phyloP scores from a whole-genome alignment of 2,113 vertebrate species.

The Chamaea fasciata region DNA sequence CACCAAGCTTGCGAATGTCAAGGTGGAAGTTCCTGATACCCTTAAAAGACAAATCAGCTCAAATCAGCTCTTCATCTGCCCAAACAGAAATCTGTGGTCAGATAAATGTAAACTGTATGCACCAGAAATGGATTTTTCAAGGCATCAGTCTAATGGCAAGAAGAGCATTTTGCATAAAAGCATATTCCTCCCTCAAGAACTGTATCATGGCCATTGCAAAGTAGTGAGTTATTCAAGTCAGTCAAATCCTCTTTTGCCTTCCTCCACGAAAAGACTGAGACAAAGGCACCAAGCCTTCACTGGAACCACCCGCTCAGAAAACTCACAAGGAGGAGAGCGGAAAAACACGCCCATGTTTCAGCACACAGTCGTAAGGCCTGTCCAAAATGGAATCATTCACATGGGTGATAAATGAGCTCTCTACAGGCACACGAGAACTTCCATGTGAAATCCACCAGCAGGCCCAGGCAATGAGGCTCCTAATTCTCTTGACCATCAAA shows the following conservation, averaged over 20 bases:
- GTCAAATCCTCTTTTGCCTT: not conserved
- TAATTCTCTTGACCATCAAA: not conserved
- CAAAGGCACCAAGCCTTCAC: not conserved
- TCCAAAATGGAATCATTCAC: not conserved
- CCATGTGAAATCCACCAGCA: not conserved
- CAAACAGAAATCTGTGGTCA: not conserved
- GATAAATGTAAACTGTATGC: not conserved
- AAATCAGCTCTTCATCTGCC: not conserved
- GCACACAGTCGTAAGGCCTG: rapidly evolving
- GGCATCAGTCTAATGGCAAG: not conserved
- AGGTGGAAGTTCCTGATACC: not conserved
- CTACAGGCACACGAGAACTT: not conserved
- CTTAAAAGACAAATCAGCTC: not conserved
- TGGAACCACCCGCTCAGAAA: not conserved
- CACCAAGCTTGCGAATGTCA: not conserved
- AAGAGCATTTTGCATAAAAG: not conserved
- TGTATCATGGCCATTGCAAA: not conserved
- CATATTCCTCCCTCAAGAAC: not conserved
- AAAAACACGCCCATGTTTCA: not conserved
- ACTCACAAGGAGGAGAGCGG: not conserved
- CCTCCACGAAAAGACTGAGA: not conserved
- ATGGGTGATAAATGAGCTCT: not conserved
- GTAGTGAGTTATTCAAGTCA: not conserved
- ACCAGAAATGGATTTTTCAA: not conserved
- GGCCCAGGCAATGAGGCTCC: not conserved